Base-by-base conservation (phyloP, 2,113 vertebrate genomes). In the Illadopsis cleaveri region DNA sequence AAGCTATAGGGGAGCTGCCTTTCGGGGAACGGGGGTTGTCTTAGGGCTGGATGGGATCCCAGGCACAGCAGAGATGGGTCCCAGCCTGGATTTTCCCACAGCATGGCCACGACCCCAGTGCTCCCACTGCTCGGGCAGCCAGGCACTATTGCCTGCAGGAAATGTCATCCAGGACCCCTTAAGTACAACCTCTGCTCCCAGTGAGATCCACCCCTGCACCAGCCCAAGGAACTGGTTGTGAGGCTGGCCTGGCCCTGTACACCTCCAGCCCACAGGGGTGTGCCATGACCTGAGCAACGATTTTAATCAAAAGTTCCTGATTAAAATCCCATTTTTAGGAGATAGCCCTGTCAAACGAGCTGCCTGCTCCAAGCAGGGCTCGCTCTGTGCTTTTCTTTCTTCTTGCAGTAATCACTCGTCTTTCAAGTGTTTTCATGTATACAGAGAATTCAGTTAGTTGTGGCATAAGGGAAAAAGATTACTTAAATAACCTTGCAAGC, bases 301-400 rank as follows among this genome's bases (percentile, higher is more conserved):
- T 82, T 93, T 83, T 42, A 92, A 90, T 92, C 94, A 90, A 78
- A 90, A 54, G 76, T 31, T 92, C 51, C 90, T 78, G 68, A 75
- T 86, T 92, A 90, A 95, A 93, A 93, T 73, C 51, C 79, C 58
- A 86, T 94, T 90, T 93, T 47, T 81, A 72, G 64, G 51, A 72
- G 88, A 58, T 18, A 73, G 47, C 64, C 30, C 50, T 70, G 37
- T 53, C 75, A 50, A 65, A 73, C 0, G 2, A 71, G 68, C 76
- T 0, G 0, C 10, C 60, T 0, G 1, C 71, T 42, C 60, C 0
- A 0, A 54, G 47, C 44, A 54, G 31, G 50, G 20, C 35, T 82
- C 0, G 0, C 44, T 88, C 61, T 68, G 79, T 53, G 25, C 2
- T 86, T 60, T 45, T 7, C 28, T 71, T 86, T 51, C 92, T 72